Base-by-base conservation (phyloP, 2,888 invertebrate species). In the Timema cristinae region DNA sequence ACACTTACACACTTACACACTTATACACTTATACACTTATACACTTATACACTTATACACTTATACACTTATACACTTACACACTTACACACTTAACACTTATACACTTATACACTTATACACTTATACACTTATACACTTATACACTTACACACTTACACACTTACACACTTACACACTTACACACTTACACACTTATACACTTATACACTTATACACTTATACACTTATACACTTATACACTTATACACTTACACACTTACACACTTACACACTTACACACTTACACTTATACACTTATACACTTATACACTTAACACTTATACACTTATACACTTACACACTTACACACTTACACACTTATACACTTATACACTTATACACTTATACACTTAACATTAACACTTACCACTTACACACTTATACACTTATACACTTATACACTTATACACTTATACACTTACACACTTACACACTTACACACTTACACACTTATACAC, bases 131-230 rank as follows among this genome's bases (percentile, higher is more conserved):
- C 52, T 52, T 11, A 52, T 11, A 52, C 52, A 52, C 52, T 10
- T 52, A 11, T 11, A 52, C 52, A 52, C 52, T 11, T 52, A 52
- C 11, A 52, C 52, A 52, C 10, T 11, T 11, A 52, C 52, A 11
- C 52, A 52, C 52, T 11, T 52, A 52, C 52, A 52, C 52, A 11
- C 52, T 11, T 52, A 52, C 52, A 52, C 52, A 52, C 52, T 11
- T 52, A 52, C 52, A 52, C 52, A 52, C 52, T 10, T 52, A 52
- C 52, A 52, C 52, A 52, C 52, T 11, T 52, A 52, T 52, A 52
- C 52, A 52, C 52, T 11, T 11, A 52, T 11, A 11, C 52, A 52
- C 52, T 11, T 52, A 52, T 11, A 52, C 52, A 11, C 52, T 11
- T 52, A 52, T 11, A 52, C 52, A 52, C 52, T 11, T 52, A 52